Percentiles rank a stretch among this genome's conserved stretches.
phyloP scores from a whole-genome alignment of 2,888 invertebrate genomes.

The Eupithecia centaureata region DNA sequence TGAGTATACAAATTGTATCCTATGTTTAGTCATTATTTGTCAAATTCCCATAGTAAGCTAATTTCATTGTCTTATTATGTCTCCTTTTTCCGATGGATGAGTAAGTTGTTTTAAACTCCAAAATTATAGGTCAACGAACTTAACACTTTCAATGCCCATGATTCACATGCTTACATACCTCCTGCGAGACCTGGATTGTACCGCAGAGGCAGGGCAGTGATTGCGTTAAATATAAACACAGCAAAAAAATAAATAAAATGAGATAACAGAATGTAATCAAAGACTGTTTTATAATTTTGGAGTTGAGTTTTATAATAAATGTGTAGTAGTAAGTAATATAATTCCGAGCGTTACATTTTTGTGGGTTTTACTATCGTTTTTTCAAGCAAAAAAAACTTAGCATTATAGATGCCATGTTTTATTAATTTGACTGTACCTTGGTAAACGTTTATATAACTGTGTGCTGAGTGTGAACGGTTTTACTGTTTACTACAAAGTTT shows the following conservation, averaged over 20 bases:
- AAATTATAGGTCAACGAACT: constrained; percentile 16
- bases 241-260: neutral
- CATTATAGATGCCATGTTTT: neutral
- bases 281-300: constrained; percentile 21
- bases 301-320: constrained; percentile 19
- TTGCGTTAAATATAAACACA: neutral
- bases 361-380: constrained; percentile 16
- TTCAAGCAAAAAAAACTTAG: neutral
- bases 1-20: constrained; percentile 31
- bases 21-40: constrained; percentile 28
- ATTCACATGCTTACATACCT: no score
- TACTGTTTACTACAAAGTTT: no score
- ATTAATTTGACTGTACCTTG: no score
- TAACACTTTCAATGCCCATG: no score
- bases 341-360: constrained; percentile 2
- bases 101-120: constrained; percentile 37
- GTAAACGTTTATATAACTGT: no score
- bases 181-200: no score
- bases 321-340: constrained; percentile 3
- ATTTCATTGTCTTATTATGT: constrained; percentile 26
- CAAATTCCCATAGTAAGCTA: constrained; percentile 37
- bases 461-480: no score
- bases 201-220: no score
- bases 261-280: no score
- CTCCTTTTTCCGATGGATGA: constrained; percentile 26